Base-by-base conservation (phyloP, 1,140 invertebrate species). In the Lordiphosa clarofinis region DNA sequence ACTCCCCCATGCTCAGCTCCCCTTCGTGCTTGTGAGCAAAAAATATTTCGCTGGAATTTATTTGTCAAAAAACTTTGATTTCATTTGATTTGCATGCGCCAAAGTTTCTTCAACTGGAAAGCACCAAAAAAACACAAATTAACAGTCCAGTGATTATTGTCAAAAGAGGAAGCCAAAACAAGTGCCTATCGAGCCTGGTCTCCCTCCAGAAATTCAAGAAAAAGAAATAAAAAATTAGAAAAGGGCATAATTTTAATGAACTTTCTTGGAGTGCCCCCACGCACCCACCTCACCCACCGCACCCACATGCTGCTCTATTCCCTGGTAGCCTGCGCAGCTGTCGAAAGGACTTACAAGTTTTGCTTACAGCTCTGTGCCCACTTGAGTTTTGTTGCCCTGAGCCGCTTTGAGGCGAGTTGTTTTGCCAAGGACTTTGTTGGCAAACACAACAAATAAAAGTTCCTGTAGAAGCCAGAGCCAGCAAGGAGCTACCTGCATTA, bases 221-320 rank as follows among this genome's bases (percentile, higher is more conserved):
- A 72, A 67, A 82, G 73, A 76, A 75, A 28, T 28, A 28, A 44
- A 71, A 67, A 82, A 82, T 82, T 82, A 82, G 78, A 81, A 81
- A 78, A 84, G 78, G 79, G 79, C 79, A 84, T 86, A 84, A 84
- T 84, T 84, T 86, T 84, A 84, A 84, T 84, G 78, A 84, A 84
- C 78, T 84, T 84, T 84, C 56, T 73, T 58, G 61, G 37, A 59
- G 64, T 21, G 50, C 31, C 28, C 42, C 48, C 46, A 19, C n/a
- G n/a, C n/a, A n/a, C n/a, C n/a, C n/a, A n/a, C n/a, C 42, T 48
- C 42, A 56, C 40, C 42, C 56, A 65, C 47, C 21, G 21, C 56
- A 65, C 24, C 24, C 24, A 28, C 24, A 28, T 28, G 24, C 24
- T 28, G 6, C 24, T 28, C 24, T 28, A 39, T 39, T 47, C 15